A percentile compares a stretch with the other conserved stretches of the same genome.
phyloP scores from a whole-genome alignment of 2,113 vertebrate genomes.

The Centropus bengalensis region DNA sequence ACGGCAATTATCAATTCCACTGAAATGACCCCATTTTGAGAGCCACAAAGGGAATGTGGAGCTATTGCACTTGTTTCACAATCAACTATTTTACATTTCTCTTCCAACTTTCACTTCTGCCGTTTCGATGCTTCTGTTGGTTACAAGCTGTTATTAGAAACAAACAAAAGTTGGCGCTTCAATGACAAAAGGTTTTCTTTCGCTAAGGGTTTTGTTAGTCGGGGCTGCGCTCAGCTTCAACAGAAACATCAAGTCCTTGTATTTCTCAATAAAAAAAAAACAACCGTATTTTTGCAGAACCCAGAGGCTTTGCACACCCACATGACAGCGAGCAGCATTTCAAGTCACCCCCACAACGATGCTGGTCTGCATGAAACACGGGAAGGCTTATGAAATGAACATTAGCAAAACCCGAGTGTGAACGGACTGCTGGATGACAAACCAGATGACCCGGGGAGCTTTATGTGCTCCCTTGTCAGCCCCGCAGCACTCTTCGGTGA shows the following conservation, averaged over 20 bases:
- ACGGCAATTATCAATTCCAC: background rate
- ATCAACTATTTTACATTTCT: background rate
- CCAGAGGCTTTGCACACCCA: background rate
- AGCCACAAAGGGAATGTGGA: background rate
- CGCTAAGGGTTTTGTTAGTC: background rate
- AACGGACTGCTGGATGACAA: background rate
- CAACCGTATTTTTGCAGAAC: background rate
- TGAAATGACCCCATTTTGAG: background rate
- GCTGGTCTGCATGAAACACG: accelerated
- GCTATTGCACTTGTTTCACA: background rate
- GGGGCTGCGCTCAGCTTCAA: background rate
- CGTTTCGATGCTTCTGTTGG: background rate
- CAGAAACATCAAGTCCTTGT: background rate
- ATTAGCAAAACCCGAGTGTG: background rate
- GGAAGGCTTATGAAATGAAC: background rate
- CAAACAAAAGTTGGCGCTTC: accelerated
- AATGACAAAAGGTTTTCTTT: background rate
- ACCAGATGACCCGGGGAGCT: background rate
- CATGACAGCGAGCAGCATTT: background rate
- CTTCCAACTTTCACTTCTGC: background rate
- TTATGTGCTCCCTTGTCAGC: background rate
- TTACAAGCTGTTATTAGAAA: background rate
- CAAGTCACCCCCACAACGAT: accelerated
- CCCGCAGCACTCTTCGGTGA: background rate
- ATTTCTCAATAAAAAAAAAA: background rate